Evolutionary conservation across 2,888 invertebrate species (phyloP), one percentile per base, ranked within the genome.

Genomic region (Mycogona germanica): DNA sequence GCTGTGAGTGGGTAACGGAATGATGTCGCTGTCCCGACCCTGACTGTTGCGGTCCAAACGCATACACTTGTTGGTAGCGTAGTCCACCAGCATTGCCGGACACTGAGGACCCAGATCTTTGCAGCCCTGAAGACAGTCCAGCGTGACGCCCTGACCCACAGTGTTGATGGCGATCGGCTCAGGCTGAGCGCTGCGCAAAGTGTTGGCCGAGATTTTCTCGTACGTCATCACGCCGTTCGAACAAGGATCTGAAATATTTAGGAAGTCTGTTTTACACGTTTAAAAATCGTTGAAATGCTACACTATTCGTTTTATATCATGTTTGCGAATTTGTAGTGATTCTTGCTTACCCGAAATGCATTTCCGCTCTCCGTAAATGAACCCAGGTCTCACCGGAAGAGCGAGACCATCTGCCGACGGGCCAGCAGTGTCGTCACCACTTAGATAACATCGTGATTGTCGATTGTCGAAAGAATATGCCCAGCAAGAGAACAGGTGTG

Each of bases 1-100:
- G 55, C 67, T 70, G 57, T 68, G 68, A 19, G 70, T 70, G 49
- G 68, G 67, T 23, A 68, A 60, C 4, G 64, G 62, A 4, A 67
- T 64, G 38, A 72, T 62, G 42, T 70, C 70, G 1, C 37, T 52
- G 21, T 42, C 50, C 14, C 23, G 48, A 2, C 63, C 63, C 55
- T 72, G 72, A 4, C 71, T 69, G 60, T 71, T 72, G 38, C 71
- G 61, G 59, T 72, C 72, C 55, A 72, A 62, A 60, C 68, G 68
- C 60, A 69, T 70, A 60, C 72, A 72, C 51, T 69, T 63, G 64
- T 67, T 68, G 42, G 66, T 68, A 37, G 64, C 65, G 61, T 72
- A 72, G 60, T 72, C 70, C 1, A 72, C 66, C 17, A 66, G 64
- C 59, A 72, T 70, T 7, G 71, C 68, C 9, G 72, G 72, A 60